phyloP scores from a whole-genome alignment of 1,140 invertebrate genomes.

The Drosophila ercepeae region DNA sequence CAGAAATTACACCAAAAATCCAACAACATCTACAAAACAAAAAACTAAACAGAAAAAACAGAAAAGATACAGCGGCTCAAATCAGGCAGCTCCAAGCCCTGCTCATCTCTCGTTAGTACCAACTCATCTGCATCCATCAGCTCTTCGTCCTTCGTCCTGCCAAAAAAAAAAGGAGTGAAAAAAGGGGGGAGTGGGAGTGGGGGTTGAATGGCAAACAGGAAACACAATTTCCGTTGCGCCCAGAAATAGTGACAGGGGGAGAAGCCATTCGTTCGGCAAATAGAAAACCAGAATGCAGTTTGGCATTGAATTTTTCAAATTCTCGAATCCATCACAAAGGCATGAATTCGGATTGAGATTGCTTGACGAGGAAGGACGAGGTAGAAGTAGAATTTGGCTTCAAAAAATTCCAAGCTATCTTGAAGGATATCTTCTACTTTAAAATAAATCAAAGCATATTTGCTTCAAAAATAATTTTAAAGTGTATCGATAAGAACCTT shows the following conservation, averaged over 20 bases:
- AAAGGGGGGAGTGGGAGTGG: not conserved
- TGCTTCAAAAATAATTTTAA: no score
- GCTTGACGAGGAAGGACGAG: not conserved
- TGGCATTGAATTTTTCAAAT: conserved; percentile 4
- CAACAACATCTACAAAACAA: conserved; percentile 25
- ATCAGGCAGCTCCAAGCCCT: conserved; percentile 14
- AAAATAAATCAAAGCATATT: no score
- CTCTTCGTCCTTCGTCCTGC: not conserved
- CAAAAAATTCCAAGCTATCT: not conserved
- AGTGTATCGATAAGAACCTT: no score
- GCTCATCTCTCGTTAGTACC: conserved; percentile 28
- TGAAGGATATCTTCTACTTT: not conserved
- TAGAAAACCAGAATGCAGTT: conserved; percentile 24
- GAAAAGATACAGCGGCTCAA: conserved; percentile 8
- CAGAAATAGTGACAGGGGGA: conserved; percentile 23
- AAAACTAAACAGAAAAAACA: not conserved
- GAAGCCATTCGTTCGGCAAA: conserved; percentile 29
- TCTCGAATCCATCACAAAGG: conserved; percentile 1
- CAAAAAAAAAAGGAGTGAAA: conserved; percentile 2
- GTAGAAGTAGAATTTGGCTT: conserved; percentile 1
- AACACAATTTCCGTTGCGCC: conserved; percentile 64
- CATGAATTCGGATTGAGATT: conserved; percentile 7
- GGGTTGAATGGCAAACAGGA: conserved; percentile 49
- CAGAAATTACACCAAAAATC: conserved; percentile 26
- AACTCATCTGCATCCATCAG: conserved; percentile 17